Percentiles rank a stretch among this genome's conserved stretches.
Evolutionary conservation across 2,888 invertebrate species (phyloP).

Genomic region (Plutella xylostella): DNA sequence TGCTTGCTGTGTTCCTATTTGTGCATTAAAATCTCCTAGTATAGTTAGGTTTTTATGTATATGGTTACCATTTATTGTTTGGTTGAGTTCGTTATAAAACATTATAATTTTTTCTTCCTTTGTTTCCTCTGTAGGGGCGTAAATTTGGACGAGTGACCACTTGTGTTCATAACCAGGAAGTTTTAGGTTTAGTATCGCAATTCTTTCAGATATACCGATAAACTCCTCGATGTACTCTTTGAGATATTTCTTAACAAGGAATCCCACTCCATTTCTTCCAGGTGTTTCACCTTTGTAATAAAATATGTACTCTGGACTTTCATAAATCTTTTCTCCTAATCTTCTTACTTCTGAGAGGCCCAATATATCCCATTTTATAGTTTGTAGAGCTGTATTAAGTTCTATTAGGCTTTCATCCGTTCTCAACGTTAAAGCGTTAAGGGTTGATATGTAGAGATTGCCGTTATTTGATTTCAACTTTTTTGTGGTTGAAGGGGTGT

Average conservation of each 20-base stretch:
- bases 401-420: neutral
- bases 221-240: constrained; percentile 2
- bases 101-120: neutral
- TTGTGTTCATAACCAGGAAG: neutral
- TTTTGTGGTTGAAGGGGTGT: neutral
- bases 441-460: neutral
- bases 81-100: neutral
- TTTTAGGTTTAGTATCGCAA: constrained; percentile 4
- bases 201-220: constrained; percentile 3
- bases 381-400: neutral
- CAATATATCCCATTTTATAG: neutral
- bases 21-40: constrained; percentile 4
- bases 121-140: constrained; percentile 7
- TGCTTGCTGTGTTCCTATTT: neutral
- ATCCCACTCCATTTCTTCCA: constrained; percentile 5
- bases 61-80: neutral
- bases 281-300: constrained; percentile 6
- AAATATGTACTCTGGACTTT: constrained; percentile 3
- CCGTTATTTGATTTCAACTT: neutral
- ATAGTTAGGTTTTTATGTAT: neutral
- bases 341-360: neutral
- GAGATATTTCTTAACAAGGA: constrained; percentile 4
- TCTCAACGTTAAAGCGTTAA: neutral
- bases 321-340: neutral
- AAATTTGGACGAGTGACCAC: constrained; percentile 6